Evolutionary conservation across 2,797 vertebrate species (phyloP), one percentile per base, ranked within the genome.

Genomic region (Poecile montanus): DNA sequence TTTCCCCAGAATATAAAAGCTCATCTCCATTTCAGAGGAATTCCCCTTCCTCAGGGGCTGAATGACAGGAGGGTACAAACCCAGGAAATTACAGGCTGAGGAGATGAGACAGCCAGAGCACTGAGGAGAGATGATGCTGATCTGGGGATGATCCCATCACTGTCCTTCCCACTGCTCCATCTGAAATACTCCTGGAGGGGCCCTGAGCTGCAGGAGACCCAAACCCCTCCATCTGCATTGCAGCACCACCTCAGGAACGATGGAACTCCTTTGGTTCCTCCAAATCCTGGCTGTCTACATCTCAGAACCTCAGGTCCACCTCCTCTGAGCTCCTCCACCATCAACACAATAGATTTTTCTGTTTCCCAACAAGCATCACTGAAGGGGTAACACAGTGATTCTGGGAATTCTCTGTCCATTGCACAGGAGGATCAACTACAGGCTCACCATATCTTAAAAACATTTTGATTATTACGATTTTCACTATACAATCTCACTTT

Each of bases 251-350:
- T 50, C 42, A 38, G 78, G 22, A 27, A 78, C 21, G 27, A 5
- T 7, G 36, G 26, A 88, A 36, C 19, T n/a, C 44, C 67, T 10
- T 14, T 21, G 14, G 10, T 21, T 89, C 56, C 63, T 47, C 50
- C 63, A 38, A 9, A n/a, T 7, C 10, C 15, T 2, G 2, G 2
- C 40, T 57, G 26, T 2, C 42, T 4, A 1, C 56, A 11, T 1
- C 29, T 38, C 38, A 57, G 36, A 5, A 4, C 23, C 26, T 38
- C 3, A 5, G 44, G 4, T 32, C 51, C 53, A 32, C 12, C 51
- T 66, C 40, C 44, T 74, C 47, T 0, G 1, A 8, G 34, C 3
- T 57, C 30, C 62, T 34, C 29, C 45, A 13, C 26, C 47, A 42
- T 42, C 42, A 42, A 4, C 47, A 30, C 13, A 30, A 18, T 18